phyloP scores from a whole-genome alignment of 2,113 vertebrate genomes.

The Barnardius zonarius region DNA sequence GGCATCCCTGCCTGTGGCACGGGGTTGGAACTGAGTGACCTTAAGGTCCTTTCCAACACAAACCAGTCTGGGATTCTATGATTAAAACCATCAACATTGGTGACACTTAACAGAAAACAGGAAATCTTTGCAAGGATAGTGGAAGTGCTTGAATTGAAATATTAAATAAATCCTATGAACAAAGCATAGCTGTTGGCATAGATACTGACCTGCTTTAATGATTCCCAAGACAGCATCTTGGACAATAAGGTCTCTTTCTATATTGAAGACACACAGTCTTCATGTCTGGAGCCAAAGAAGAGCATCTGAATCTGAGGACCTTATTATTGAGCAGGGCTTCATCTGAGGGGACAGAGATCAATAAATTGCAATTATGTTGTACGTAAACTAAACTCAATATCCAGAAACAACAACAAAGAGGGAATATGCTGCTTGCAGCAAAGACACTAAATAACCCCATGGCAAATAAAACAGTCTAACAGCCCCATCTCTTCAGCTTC shows the following conservation, averaged over 20 bases:
- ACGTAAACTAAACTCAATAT: neutral
- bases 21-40: neutral
- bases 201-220: neutral
- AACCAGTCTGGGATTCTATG: neutral
- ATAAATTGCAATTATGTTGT: neutral
- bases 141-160: neutral
- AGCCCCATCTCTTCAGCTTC: neutral
- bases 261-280: neutral
- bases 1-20: neutral
- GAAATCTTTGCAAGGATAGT: neutral
- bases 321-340: neutral
- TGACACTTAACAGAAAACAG: neutral
- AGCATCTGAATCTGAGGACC: neutral
- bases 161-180: neutral
- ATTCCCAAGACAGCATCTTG: neutral
- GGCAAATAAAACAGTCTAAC: neutral
- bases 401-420: neutral
- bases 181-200: neutral
- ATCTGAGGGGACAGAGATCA: neutral
- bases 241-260: neutral
- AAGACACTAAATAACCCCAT: neutral
- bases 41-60: neutral
- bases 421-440: neutral
- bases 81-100: neutral
- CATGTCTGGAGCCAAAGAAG: neutral